A percentile compares a stretch with the other conserved stretches of the same genome.
phyloP scores from a whole-genome alignment of 1,140 invertebrate genomes.

The Trachymyrmex cornetzi region DNA sequence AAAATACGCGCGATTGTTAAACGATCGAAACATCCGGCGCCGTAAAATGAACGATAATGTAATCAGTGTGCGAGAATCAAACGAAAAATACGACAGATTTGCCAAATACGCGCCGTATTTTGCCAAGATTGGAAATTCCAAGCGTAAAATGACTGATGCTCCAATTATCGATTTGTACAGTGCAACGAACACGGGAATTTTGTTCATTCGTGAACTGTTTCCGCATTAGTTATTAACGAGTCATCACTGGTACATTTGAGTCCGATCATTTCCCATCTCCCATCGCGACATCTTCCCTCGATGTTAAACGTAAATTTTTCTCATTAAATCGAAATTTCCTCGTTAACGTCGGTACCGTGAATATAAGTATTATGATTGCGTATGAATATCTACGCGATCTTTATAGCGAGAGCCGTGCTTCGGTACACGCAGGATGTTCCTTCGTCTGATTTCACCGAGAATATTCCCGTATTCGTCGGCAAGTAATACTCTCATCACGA shows the following conservation, averaged over 20 bases:
- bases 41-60: slow-evolving; percentile 69
- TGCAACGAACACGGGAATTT: neutral
- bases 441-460: slow-evolving; percentile 61
- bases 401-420: neutral
- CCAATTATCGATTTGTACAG: slow-evolving; percentile 51
- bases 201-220: slow-evolving; percentile 21
- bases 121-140: slow-evolving; percentile 43
- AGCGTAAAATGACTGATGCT: slow-evolving; percentile 23
- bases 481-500: slow-evolving; percentile 79
- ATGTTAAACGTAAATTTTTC: neutral
- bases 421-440: slow-evolving; percentile 10
- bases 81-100: slow-evolving; percentile 32
- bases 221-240: slow-evolving; percentile 18
- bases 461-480: slow-evolving; percentile 71
- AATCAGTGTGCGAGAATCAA: slow-evolving; percentile 48
- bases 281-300: neutral
- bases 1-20: slow-evolving; percentile 30
- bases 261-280: neutral
- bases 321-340: slow-evolving; percentile 18
- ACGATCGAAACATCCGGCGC: slow-evolving; percentile 26
- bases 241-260: neutral
- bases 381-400: slow-evolving; percentile 13
- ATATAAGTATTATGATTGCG: slow-evolving; percentile 13
- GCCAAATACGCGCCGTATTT: slow-evolving; percentile 33
- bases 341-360: neutral